Conservation (phyloP, 1,140 invertebrate species). For the Drosophila subpulchrella region DNA sequence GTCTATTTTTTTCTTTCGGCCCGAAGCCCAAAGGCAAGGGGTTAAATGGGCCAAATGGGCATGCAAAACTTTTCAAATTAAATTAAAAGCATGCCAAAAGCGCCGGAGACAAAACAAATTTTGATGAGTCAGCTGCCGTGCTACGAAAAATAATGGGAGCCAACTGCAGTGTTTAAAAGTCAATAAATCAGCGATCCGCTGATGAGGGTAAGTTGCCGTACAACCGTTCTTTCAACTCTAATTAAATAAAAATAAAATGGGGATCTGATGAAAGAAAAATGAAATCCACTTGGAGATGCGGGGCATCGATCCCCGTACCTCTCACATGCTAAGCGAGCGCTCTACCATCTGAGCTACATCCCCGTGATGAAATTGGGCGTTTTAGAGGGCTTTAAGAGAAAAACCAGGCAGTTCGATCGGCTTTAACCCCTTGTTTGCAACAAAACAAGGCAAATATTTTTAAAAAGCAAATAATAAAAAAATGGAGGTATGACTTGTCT, state of each 20-base stretch:
- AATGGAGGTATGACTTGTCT: too few species aligned
- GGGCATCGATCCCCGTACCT: conserved; percentile 92
- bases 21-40: conserved; percentile 48
- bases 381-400: conserved; percentile 21
- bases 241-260: conserved; percentile 61
- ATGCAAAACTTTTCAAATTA: conserved; percentile 82
- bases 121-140: conserved; percentile 76
- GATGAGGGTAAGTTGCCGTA: conserved; percentile 57
- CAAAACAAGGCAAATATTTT: not conserved
- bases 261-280: conserved; percentile 8
- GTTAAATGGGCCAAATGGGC: conserved; percentile 79
- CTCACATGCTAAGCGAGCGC: conserved; percentile 93
- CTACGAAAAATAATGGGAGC: conserved; percentile 38
- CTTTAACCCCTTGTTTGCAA: conserved; percentile 4
- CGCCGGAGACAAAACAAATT: conserved; percentile 70
- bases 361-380: conserved; percentile 3
- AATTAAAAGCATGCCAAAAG: conserved; percentile 77
- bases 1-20: conserved; percentile 15
- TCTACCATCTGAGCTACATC: conserved; percentile 92
- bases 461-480: not conserved
- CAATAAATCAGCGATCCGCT: conserved; percentile 71
- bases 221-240: conserved; percentile 26
- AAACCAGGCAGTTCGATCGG: not conserved
- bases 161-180: conserved; percentile 74
- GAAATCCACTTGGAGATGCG: conserved; percentile 85